Evolutionary conservation across 2,888 invertebrate species (phyloP).

Genomic region (Lepidochrysops patricia): DNA sequence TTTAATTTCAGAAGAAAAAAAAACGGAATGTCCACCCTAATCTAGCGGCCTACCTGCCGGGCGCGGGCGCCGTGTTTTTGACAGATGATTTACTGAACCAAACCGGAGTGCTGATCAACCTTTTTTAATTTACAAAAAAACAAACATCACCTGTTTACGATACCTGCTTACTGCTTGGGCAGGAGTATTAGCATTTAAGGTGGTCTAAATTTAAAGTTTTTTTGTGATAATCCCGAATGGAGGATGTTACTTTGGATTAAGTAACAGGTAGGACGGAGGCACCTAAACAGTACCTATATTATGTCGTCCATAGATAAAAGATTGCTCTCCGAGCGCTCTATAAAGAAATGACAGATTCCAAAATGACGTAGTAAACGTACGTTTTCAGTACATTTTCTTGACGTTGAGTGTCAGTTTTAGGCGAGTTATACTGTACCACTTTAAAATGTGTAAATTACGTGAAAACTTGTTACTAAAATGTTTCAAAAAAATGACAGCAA

Average conservation of each 20-base stretch:
- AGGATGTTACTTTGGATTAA: not conserved
- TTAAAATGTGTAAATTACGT: too few species aligned
- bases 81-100: slow-evolving; percentile 48
- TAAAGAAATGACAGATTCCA: too few species aligned
- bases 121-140: slow-evolving; percentile 30
- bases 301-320: too few species aligned
- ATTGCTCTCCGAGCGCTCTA: too few species aligned
- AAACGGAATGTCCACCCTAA: slow-evolving; percentile 12
- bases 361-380: too few species aligned
- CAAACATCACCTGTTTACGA: slow-evolving; percentile 36
- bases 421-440: too few species aligned
- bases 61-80: slow-evolving; percentile 38
- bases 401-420: too few species aligned
- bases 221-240: not conserved
- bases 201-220: not conserved
- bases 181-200: not conserved
- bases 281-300: too few species aligned
- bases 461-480: not conserved
- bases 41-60: slow-evolving; percentile 18
- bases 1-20: not conserved
- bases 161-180: slow-evolving; percentile 11
- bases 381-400: too few species aligned
- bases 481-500: not conserved
- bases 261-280: too few species aligned
- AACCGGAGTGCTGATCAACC: slow-evolving; percentile 32